Evolutionary conservation across 2,888 invertebrate species (phyloP).

Genomic region (Campoplex nolae): DNA sequence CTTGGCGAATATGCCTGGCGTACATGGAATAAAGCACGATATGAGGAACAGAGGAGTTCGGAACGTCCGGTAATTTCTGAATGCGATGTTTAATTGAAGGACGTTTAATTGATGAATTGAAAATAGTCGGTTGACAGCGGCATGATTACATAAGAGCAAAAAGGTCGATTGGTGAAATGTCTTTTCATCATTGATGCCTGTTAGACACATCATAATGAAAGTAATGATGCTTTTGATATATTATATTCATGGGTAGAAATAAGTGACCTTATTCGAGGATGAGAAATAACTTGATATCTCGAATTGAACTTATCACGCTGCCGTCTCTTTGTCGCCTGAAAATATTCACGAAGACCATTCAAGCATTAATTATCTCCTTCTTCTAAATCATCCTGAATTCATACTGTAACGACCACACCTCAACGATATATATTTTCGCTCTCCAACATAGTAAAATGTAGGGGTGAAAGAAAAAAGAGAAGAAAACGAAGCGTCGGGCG

Average conservation of each 20-base stretch:
- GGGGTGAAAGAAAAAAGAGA: conserved; percentile 17
- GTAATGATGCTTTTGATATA: background rate
- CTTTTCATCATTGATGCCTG: background rate
- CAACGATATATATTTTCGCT: conserved; percentile 45
- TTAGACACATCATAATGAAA: background rate
- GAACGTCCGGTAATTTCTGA: background rate
- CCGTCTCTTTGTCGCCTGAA: background rate
- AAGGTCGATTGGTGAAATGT: background rate
- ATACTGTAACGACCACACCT: conserved; percentile 32
- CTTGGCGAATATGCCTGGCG: conserved; percentile 1
- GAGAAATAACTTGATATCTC: conserved; percentile 6
- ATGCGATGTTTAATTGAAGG: background rate
- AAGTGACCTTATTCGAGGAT: background rate
- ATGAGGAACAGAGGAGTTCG: background rate
- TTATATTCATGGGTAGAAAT: background rate
- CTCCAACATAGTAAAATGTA: conserved; percentile 19
- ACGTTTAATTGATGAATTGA: background rate
- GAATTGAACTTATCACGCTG: conserved; percentile 24
- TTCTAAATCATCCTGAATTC: conserved; percentile 54
- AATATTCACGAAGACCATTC: conserved; percentile 12
- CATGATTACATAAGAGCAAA: background rate
- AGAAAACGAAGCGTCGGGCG: conserved; percentile 38
- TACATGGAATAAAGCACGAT: background rate
- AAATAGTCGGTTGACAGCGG: background rate
- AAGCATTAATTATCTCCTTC: conserved; percentile 49